phyloP scores from a whole-genome alignment of 2,888 invertebrate species.

The Halictus ligatus region DNA sequence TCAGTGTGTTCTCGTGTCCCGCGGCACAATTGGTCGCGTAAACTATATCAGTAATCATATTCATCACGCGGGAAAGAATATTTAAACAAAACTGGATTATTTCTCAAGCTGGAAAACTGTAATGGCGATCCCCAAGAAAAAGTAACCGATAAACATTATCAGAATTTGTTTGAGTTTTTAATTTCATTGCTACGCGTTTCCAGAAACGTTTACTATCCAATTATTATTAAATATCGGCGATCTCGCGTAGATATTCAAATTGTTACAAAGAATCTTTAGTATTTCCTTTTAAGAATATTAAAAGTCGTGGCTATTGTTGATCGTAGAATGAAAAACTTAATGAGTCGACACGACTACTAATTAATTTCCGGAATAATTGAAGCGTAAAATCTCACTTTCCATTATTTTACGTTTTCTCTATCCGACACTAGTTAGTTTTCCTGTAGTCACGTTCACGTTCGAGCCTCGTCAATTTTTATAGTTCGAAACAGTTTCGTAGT shows the following conservation, averaged over 20 bases:
- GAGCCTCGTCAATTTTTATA: neutral
- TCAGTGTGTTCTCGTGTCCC: neutral
- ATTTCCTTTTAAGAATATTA: neutral
- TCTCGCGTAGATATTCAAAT: neutral
- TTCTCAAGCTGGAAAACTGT: too few species aligned
- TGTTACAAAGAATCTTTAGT: neutral
- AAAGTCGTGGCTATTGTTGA: neutral
- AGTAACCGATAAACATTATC: neutral
- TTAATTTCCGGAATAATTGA: conserved; percentile 4
- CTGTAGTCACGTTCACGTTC: neutral
- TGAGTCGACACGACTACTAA: neutral
- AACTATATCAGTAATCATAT: neutral
- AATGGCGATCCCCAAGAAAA: neutral
- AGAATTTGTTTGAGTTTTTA: neutral
- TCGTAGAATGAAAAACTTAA: neutral
- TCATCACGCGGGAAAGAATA: neutral
- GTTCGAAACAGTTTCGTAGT: neutral
- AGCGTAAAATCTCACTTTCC: conserved; percentile 8
- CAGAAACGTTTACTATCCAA: neutral
- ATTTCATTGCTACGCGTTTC: neutral
- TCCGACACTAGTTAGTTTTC: neutral
- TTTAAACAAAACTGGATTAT: neutral
- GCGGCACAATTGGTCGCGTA: neutral
- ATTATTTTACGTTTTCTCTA: conserved; percentile 16
- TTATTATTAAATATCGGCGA: neutral